These are phyloP conservation scores for Drosophila bifasciata DNA, from an alignment of 1,140 invertebrate genomes.

Conservation along the genomic window DNA sequence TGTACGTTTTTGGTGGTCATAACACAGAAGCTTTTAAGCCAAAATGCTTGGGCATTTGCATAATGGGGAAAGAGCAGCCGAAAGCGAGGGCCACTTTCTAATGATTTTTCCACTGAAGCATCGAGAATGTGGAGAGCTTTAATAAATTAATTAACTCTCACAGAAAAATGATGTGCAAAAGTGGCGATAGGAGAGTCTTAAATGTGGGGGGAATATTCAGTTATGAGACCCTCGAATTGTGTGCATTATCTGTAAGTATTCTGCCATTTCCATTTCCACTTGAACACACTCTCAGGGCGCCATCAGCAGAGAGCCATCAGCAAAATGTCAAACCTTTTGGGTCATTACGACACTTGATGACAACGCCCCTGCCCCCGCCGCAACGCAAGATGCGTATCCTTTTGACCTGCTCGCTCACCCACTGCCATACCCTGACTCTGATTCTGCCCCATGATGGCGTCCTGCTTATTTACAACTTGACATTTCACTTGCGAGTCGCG, in stretches of 20 bases:
- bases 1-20: constrained; percentile 22
- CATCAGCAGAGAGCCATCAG: constrained; percentile 22
- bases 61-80: constrained; percentile 23
- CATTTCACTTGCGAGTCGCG: constrained; percentile 75
- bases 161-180: no score
- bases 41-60: constrained; percentile 51
- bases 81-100: constrained; percentile 10
- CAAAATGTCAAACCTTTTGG: constrained; percentile 40
- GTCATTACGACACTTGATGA: constrained; percentile 42
- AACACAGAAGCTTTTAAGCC: constrained; percentile 49
- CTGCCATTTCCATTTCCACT: background rate
- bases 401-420: constrained; percentile 9
- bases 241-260: no score
- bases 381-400: constrained; percentile 29
- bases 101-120: no score
- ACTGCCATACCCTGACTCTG: background rate
- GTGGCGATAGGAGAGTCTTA: no score
- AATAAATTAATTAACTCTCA: no score
- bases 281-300: constrained; percentile 11
- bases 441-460: background rate
- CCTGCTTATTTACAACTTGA: constrained; percentile 73
- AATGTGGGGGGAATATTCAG: no score
- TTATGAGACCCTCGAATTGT: no score
- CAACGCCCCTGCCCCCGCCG: no score
- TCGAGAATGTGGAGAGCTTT: no score